Percentiles rank a stretch among this genome's conserved stretches.
phyloP scores from a whole-genome alignment of 2,888 invertebrate genomes.

The Nematopogon swammerdamellus region DNA sequence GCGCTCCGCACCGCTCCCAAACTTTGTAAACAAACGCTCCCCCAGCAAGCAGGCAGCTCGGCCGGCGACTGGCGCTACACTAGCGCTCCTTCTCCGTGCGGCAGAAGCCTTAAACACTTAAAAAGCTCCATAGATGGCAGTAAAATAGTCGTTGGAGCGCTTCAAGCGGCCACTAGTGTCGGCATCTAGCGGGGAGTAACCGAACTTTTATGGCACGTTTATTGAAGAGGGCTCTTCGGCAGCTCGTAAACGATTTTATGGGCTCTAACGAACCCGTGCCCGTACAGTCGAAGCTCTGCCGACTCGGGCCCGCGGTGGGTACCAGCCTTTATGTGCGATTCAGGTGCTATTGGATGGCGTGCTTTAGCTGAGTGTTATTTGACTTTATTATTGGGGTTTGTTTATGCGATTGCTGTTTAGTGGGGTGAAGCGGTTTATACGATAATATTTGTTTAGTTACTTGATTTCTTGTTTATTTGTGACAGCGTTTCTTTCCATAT shows the following conservation, averaged over 20 bases:
- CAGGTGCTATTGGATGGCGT: slow-evolving; percentile 58
- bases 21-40: not conserved
- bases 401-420: slow-evolving; percentile 57
- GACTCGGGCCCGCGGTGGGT: slow-evolving; percentile 48
- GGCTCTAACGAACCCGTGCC: slow-evolving; percentile 52
- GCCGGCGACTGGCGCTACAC: not conserved
- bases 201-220: slow-evolving; percentile 54
- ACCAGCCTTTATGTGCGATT: slow-evolving; percentile 55
- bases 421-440: slow-evolving; percentile 49
- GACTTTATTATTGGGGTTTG: slow-evolving; percentile 57
- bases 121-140: slow-evolving; percentile 55
- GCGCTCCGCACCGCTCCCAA: too few species aligned
- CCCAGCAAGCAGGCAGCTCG: slow-evolving; percentile 14
- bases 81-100: not conserved
- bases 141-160: slow-evolving; percentile 44
- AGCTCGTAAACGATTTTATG: slow-evolving; percentile 57
- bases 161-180: slow-evolving; percentile 49
- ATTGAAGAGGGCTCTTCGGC: slow-evolving; percentile 56
- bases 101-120: slow-evolving; percentile 34
- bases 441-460: too few species aligned
- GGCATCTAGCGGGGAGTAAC: slow-evolving; percentile 53
- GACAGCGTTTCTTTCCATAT: too few species aligned
- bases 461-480: too few species aligned
- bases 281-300: slow-evolving; percentile 43
- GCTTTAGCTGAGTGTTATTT: slow-evolving; percentile 46